phyloP scores from a whole-genome alignment of 1,140 invertebrate species.

The Pseudomyrmex concolor region DNA sequence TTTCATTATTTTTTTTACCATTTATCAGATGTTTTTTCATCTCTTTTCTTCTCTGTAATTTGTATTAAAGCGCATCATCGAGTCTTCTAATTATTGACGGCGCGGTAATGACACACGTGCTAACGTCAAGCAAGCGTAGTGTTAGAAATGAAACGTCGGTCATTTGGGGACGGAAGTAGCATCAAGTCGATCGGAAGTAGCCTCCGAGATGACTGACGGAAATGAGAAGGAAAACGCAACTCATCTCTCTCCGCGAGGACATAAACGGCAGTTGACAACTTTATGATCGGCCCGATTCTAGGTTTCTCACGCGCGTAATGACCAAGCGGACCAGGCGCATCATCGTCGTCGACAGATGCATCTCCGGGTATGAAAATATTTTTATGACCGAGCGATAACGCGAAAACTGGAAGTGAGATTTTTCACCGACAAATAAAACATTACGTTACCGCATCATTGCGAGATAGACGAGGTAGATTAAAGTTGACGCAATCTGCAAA shows the following conservation, averaged over 20 bases:
- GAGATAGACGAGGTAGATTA: conserved; percentile 19
- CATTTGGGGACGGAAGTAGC: conserved; percentile 50
- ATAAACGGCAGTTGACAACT: conserved; percentile 31
- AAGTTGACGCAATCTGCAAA: conserved; percentile 15
- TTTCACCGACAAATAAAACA: conserved; percentile 33
- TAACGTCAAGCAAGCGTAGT: conserved; percentile 4
- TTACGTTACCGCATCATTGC: conserved; percentile 14
- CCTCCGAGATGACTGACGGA: conserved; percentile 43
- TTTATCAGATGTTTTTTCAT: background rate
- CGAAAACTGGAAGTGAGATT: background rate
- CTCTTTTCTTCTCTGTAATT: no score
- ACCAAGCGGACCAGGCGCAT: background rate
- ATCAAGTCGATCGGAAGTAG: conserved; percentile 53
- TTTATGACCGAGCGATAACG: conserved; percentile 34
- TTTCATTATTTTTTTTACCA: background rate
- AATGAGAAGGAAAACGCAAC: conserved; percentile 46
- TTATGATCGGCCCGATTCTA: conserved; percentile 17
- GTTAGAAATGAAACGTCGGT: conserved; percentile 53
- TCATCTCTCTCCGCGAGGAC: conserved; percentile 34
- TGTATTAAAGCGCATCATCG: background rate
- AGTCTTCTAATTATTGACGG: conserved; percentile 43
- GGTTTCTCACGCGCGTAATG: conserved; percentile 46
- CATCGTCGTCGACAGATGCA: background rate
- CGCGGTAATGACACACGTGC: conserved; percentile 11
- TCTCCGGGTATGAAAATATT: conserved; percentile 21